A percentile compares a stretch with the other conserved stretches of the same genome.
phyloP scores from a whole-genome alignment of 2,797 vertebrate genomes.

The Rhinatrema bivittatum region DNA sequence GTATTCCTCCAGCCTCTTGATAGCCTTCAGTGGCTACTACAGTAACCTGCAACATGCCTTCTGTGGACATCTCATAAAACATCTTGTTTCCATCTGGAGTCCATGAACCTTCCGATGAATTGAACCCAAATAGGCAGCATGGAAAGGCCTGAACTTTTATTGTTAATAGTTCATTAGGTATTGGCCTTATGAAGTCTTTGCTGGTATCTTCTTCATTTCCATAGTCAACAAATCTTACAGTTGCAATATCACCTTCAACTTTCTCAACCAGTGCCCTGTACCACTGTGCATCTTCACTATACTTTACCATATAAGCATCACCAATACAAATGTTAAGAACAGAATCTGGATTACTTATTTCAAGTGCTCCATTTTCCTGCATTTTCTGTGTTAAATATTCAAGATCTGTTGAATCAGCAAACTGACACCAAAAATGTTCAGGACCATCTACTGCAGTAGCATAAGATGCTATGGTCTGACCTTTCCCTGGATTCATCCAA shows the following conservation, averaged over 20 bases:
- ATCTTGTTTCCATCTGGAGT: constrained; percentile 51
- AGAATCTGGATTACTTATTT: background rate
- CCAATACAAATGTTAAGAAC: constrained; percentile 43
- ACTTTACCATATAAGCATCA: constrained; percentile 65
- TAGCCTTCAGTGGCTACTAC: constrained; percentile 43
- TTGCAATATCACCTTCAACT: constrained; percentile 33
- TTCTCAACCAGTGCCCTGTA: constrained; percentile 71
- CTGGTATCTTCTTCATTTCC: constrained; percentile 66
- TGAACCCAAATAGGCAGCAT: constrained; percentile 77
- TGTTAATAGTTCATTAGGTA: constrained; percentile 56
- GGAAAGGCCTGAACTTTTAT: constrained; percentile 71
- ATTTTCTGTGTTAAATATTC: constrained; percentile 54
- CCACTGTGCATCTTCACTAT: constrained; percentile 65
- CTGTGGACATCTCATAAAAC: constrained; percentile 53
- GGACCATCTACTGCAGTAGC: constrained; percentile 54
- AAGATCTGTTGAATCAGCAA: constrained; percentile 49
- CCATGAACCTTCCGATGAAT: constrained; percentile 60
- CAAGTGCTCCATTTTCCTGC: constrained; percentile 41
- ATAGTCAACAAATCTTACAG: constrained; percentile 77
- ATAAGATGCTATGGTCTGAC: constrained; percentile 59
- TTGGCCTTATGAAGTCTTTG: constrained; percentile 48
- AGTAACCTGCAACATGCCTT: constrained; percentile 63
- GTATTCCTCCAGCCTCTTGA: constrained; percentile 28
- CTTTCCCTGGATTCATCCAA: constrained; percentile 41
- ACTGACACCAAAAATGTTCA: constrained; percentile 80